These are phyloP conservation scores for Python bivittatus DNA, from an alignment of 2,113 vertebrate species.

Conservation along the genomic window DNA sequence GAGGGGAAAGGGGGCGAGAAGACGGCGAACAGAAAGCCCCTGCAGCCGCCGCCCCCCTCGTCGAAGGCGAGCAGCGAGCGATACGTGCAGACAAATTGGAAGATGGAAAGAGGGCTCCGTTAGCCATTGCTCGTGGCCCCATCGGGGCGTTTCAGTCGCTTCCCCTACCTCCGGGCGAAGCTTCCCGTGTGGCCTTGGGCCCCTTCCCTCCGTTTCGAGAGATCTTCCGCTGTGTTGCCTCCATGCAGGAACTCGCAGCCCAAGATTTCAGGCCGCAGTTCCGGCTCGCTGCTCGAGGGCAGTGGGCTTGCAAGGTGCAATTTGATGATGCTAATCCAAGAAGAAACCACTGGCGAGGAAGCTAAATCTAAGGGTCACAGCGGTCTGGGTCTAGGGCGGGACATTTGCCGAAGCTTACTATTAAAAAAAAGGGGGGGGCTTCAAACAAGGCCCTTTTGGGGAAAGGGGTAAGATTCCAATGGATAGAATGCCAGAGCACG, in stretches of 20 bases:
- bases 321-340: neutral
- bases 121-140: neutral
- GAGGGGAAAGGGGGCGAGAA: neutral
- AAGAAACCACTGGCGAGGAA: neutral
- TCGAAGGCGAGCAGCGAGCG: neutral
- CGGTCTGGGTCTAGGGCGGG: neutral
- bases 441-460: neutral
- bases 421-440: neutral
- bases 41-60: neutral
- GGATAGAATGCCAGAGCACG: neutral
- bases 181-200: neutral
- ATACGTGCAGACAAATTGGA: neutral
- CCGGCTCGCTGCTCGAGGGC: neutral
- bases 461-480: neutral
- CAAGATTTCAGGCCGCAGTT: neutral
- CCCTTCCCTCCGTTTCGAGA: neutral
- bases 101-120: neutral
- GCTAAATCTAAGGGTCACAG: neutral
- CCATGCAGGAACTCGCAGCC: neutral
- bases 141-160: neutral
- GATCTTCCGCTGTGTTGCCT: neutral
- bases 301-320: neutral
- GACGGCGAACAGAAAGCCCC: too few species aligned
- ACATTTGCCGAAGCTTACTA: neutral
- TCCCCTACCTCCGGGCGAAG: neutral